phyloP scores from a whole-genome alignment of 2,113 vertebrate species.

The Rana temporaria region DNA sequence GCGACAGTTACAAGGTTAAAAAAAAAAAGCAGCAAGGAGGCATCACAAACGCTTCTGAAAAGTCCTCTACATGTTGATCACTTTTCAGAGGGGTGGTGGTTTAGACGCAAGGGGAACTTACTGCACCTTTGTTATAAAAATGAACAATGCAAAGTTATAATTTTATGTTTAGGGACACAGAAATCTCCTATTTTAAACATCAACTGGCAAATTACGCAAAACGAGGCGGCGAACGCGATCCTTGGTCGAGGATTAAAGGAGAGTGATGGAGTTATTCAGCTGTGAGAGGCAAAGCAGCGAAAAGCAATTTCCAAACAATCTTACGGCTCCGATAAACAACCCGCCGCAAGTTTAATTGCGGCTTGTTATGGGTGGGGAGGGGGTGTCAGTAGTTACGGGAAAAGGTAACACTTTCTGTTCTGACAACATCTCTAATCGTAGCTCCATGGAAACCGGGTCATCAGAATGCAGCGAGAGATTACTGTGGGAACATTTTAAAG shows the following conservation, averaged over 20 bases:
- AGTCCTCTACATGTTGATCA: too few species aligned
- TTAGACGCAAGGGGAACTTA: too few species aligned
- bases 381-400: background rate
- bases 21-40: too few species aligned
- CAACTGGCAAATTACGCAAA: too few species aligned
- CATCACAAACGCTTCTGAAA: too few species aligned
- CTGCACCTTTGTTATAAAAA: too few species aligned
- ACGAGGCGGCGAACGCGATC: background rate
- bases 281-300: background rate
- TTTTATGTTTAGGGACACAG: too few species aligned
- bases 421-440: background rate
- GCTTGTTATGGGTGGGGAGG: background rate
- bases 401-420: background rate
- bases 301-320: background rate
- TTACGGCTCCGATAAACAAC: background rate
- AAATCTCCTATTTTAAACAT: too few species aligned
- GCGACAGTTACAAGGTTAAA: too few species aligned
- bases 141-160: too few species aligned
- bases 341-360: background rate
- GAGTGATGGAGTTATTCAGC: background rate
- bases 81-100: too few species aligned
- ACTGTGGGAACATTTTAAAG: too few species aligned
- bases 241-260: background rate
- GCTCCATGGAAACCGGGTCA: conserved; percentile 5
- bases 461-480: conserved; percentile 11